phyloP scores from a whole-genome alignment of 2,888 invertebrate genomes.

The Rhingia rostrata region DNA sequence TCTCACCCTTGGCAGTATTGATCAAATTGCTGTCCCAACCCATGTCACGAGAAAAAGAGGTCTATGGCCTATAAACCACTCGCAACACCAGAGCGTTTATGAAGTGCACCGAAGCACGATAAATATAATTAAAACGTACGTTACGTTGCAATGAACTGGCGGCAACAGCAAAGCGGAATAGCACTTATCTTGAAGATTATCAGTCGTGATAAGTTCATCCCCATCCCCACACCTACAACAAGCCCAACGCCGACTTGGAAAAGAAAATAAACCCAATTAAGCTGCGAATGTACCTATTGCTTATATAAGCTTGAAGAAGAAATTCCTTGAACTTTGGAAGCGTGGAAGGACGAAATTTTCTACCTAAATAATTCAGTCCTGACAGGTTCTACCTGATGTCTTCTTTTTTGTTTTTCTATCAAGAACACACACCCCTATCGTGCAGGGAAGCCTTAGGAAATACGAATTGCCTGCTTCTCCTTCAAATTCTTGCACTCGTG shows the following conservation, averaged over 20 bases:
- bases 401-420: constrained; percentile 7
- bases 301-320: constrained; percentile 8
- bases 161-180: constrained; percentile 9
- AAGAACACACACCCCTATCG: not conserved
- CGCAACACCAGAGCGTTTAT: not conserved
- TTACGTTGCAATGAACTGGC: not conserved
- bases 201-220: constrained; percentile 4
- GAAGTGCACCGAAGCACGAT: not conserved
- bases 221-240: constrained; percentile 5
- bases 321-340: constrained; percentile 52
- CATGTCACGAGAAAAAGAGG: not conserved
- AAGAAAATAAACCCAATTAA: constrained; percentile 19
- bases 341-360: constrained; percentile 13
- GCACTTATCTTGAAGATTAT: constrained; percentile 10
- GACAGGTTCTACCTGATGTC: constrained; percentile 34
- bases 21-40: not conserved
- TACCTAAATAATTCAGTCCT: constrained; percentile 31
- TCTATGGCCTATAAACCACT: constrained; percentile 5
- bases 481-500: not conserved
- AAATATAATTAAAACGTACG: constrained; percentile 9
- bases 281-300: not conserved
- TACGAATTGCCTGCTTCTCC: constrained; percentile 21
- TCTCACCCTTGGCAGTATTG: not conserved
- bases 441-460: constrained; percentile 42
- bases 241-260: not conserved